Base-by-base conservation (phyloP, 2,113 vertebrate genomes). In the Dermatemys mawii region DNA sequence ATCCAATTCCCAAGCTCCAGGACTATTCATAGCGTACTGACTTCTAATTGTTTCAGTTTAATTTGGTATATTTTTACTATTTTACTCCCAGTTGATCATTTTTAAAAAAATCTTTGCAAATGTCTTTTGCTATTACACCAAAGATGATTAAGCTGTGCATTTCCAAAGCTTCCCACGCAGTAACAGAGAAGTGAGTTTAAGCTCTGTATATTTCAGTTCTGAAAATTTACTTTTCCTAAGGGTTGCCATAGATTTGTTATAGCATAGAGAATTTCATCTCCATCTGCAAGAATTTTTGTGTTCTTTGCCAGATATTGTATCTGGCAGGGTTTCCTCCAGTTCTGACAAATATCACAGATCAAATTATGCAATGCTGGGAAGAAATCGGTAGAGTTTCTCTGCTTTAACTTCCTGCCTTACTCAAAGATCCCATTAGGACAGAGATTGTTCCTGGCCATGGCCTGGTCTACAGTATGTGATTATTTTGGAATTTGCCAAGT, bases 141-240 rank as follows among this genome's bases (percentile, higher is more conserved):
- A 96, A 94, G 93, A 97, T 97, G 97, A 97, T 91, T 97, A 97
- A 97, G 93, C 94, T 94, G 80, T 84, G 78, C 93, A 44, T 97
- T 96, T 97, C 93, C 80, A 84, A 94, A 95, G 84, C 93, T 88
- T 96, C 97, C 97, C 84, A 97, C 95, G 2, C 95, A 93, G 91
- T 93, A 93, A 94, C 91, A 96, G 94, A 92, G 88, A 79, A 94
- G 87, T 86, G 90, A 91, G 85, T 70, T 67, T 21, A 38, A 70
- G 63, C 63, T 67, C 17, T 22, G 17, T 70, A 10, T 70, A 46
- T 73, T 73, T 83, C 90, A 97, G 81, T 67, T 35, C 67, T 70
- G 73, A 76, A 46, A 44, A 78, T 60, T 73, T 48, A 50, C 80
- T 95, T 49, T 87, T 63, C 57, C 21, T 53, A 55, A 85, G 46